Evolutionary conservation across 2,797 vertebrate species (phyloP).

Genomic region (Galago senegalensis): DNA sequence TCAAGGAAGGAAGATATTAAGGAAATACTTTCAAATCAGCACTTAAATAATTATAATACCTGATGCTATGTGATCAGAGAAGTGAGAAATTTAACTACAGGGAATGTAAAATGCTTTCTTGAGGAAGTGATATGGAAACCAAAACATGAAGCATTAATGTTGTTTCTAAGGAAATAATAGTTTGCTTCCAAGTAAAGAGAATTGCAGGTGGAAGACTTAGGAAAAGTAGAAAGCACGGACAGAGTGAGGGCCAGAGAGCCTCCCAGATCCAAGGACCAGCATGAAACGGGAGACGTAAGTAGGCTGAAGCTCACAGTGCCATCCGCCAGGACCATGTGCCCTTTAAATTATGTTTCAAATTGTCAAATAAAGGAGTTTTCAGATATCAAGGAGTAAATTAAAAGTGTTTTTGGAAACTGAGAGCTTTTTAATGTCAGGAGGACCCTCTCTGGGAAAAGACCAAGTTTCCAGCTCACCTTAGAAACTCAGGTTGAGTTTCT

Average conservation of each 20-base stretch:
- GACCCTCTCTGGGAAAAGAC: neutral
- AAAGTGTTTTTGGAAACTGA: neutral
- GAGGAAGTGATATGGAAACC: neutral
- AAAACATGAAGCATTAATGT: neutral
- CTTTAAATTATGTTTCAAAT: conserved; percentile 1
- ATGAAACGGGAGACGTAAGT: neutral
- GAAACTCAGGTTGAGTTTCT: neutral
- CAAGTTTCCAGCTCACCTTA: neutral
- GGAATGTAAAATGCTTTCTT: neutral
- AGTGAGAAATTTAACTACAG: neutral
- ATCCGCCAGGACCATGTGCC: neutral
- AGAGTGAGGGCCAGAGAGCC: neutral
- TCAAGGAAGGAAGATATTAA: neutral
- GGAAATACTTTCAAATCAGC: neutral
- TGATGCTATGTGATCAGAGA: neutral
- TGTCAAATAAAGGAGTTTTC: neutral
- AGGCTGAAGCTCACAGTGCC: neutral
- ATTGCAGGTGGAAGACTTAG: neutral
- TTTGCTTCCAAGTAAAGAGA: neutral
- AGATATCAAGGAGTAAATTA: neutral
- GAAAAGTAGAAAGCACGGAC: neutral
- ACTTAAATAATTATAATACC: neutral
- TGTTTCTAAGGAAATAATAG: neutral
- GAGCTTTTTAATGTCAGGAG: neutral
- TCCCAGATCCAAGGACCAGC: neutral